A percentile compares a stretch with the other conserved stretches of the same genome.
Evolutionary conservation across 1,140 invertebrate genomes (phyloP).

Genomic region (Alviniconcha marisindica): DNA sequence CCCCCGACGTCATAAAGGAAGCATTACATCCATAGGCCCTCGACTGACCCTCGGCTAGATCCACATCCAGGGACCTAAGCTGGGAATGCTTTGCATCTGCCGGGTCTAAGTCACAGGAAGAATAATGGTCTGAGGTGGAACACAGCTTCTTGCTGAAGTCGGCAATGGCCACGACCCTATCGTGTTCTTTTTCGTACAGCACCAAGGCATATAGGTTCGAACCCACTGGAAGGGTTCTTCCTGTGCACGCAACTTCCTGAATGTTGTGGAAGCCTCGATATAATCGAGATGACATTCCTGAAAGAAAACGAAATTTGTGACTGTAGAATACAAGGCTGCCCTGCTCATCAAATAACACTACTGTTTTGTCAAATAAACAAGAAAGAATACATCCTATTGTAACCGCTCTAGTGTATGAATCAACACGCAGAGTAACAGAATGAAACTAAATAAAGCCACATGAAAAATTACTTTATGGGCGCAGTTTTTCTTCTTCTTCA

Average conservation of each 20-base stretch:
- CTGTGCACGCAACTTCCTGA: not conserved
- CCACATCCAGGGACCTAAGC: not conserved
- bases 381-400: too few species aligned
- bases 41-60: constrained; percentile 10
- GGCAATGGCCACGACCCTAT: not conserved
- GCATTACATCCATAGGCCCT: constrained; percentile 8
- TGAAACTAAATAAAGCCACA: too few species aligned
- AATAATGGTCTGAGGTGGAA: not conserved
- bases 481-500: too few species aligned
- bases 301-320: too few species aligned
- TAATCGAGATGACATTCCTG: not conserved
- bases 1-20: not conserved
- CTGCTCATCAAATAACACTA: too few species aligned
- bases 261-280: not conserved
- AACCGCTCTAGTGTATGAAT: too few species aligned
- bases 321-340: too few species aligned
- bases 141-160: constrained; percentile 1
- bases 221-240: not conserved
- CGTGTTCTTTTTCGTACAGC: not conserved
- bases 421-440: too few species aligned
- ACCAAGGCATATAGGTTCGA: not conserved
- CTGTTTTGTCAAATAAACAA: too few species aligned
- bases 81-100: not conserved
- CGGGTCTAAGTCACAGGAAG: not conserved
- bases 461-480: too few species aligned